Conservation (phyloP, 64 coral and sea anemone species). For the Stichodactyla helianthus region DNA sequence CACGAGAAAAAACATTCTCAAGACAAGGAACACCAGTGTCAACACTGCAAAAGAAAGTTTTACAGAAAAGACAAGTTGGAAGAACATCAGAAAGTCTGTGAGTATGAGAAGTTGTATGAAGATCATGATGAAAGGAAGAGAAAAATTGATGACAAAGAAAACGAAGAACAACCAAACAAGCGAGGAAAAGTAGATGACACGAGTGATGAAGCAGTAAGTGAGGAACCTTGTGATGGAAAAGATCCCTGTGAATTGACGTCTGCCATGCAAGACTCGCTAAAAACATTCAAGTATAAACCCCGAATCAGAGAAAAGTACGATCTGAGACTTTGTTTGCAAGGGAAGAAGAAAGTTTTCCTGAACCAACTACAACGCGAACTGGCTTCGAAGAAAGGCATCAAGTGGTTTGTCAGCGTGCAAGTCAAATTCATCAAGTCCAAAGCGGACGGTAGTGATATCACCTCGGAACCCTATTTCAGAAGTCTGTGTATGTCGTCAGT, state of each 20-base stretch:
- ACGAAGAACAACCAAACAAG: too few species aligned
- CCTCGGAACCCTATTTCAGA: constrained; percentile 28
- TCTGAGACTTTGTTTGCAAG: neutral
- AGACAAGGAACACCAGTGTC: neutral
- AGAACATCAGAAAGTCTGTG: constrained; percentile 13
- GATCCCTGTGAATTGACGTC: constrained; percentile 31
- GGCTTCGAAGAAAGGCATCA: constrained; percentile 13
- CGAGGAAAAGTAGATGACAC: too few species aligned
- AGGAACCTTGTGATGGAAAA: neutral
- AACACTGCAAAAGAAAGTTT: constrained; percentile 9
- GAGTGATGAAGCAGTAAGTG: too few species aligned
- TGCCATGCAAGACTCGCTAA: constrained; percentile 29
- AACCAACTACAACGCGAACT: constrained; percentile 10
- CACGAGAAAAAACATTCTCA: constrained; percentile 13
- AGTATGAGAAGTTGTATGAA: neutral
- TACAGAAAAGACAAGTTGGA: constrained; percentile 4
- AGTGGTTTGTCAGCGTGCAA: constrained; percentile 33
- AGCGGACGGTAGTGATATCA: constrained; percentile 10
- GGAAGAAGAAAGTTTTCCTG: neutral
- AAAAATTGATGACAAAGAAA: too few species aligned
- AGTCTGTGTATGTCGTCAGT: constrained; percentile 28
- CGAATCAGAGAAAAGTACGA: constrained; percentile 23
- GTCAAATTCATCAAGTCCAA: constrained; percentile 35
- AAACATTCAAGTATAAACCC: constrained; percentile 25
- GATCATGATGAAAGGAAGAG: neutral